Percentiles rank a stretch among this genome's conserved stretches.
Conservation (phyloP, 2,888 invertebrate species). For the Ceraclea dissimilis region DNA sequence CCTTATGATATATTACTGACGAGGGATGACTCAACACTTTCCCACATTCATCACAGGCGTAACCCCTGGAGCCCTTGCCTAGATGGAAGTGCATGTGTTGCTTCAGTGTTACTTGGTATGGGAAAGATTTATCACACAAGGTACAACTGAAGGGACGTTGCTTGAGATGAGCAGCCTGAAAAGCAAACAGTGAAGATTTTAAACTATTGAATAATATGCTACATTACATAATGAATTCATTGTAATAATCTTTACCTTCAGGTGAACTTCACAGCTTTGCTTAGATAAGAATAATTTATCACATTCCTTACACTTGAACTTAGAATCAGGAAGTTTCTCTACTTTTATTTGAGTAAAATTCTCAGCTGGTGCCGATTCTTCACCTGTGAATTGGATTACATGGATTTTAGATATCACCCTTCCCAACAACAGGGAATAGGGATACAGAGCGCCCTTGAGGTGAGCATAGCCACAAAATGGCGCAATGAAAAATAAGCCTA, state of each 20-base stretch:
- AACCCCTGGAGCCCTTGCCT: slow-evolving; percentile 41
- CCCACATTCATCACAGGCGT: slow-evolving; percentile 60
- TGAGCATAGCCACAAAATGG: too few species aligned
- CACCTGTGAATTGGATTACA: not conserved
- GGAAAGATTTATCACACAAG: slow-evolving; percentile 53
- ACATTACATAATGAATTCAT: too few species aligned
- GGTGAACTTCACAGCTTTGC: slow-evolving; percentile 53
- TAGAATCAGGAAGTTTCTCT: slow-evolving; percentile 19
- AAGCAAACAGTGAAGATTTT: too few species aligned
- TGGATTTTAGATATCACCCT: too few species aligned
- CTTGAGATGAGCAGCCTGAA: slow-evolving; percentile 46
- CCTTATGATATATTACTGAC: slow-evolving; percentile 67
- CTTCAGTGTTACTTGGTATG: slow-evolving; percentile 54
- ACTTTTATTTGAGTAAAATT: not conserved
- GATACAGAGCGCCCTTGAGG: too few species aligned
- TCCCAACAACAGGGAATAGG: too few species aligned
- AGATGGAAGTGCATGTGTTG: slow-evolving; percentile 49
- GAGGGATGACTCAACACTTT: slow-evolving; percentile 65
- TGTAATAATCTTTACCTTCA: slow-evolving; percentile 35
- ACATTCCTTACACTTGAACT: slow-evolving; percentile 48
- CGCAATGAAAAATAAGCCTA: too few species aligned
- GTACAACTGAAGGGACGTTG: slow-evolving; percentile 51
- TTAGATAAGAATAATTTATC: slow-evolving; percentile 53
- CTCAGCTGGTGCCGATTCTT: not conserved
- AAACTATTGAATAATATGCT: too few species aligned